Conservation (phyloP, 2,888 invertebrate genomes). For the Perithous albicinctus region DNA sequence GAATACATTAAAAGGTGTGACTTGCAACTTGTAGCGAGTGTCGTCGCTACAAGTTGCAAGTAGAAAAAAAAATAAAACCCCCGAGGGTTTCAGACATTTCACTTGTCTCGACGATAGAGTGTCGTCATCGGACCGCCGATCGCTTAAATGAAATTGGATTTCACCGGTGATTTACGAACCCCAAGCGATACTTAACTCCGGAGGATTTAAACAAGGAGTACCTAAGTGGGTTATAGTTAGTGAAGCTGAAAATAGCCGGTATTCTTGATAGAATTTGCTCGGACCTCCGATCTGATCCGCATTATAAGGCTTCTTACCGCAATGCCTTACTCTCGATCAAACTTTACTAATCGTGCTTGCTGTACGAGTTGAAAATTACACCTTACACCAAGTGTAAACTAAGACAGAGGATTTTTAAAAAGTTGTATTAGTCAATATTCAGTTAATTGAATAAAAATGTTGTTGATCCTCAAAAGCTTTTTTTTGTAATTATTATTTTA, state of each 20-base stretch:
- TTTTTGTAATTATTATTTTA: background rate
- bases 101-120: conserved; percentile 37
- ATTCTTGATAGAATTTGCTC: conserved; percentile 57
- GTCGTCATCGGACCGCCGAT: conserved; percentile 47
- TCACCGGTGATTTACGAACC: conserved; percentile 62
- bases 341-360: conserved; percentile 34
- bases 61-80: no score
- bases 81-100: conserved; percentile 49
- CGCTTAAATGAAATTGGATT: conserved; percentile 65
- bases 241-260: conserved; percentile 64
- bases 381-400: background rate
- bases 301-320: conserved; percentile 52
- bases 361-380: background rate
- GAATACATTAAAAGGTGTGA: no score
- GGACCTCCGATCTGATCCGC: conserved; percentile 44
- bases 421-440: background rate
- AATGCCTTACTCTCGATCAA: conserved; percentile 45
- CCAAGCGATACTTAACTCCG: conserved; percentile 59
- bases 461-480: background rate
- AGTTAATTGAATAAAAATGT: background rate
- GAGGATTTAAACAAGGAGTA: conserved; percentile 60
- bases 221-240: conserved; percentile 66
- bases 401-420: background rate
- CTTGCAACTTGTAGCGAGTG: no score
- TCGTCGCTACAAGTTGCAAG: no score